Conservation (phyloP, 2,888 invertebrate species). For the Thumatha senex region DNA sequence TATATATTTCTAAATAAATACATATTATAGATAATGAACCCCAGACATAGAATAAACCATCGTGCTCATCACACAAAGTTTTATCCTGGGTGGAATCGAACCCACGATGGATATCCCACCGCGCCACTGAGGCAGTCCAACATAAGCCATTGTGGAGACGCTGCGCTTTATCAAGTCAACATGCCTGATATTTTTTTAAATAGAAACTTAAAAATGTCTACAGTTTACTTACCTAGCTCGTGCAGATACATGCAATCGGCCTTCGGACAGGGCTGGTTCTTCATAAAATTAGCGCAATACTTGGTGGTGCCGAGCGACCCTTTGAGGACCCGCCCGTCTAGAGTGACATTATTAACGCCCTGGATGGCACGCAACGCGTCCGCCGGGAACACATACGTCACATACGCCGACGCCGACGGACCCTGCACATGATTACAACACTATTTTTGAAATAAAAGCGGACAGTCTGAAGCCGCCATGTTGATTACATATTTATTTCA, state of each 20-base stretch:
- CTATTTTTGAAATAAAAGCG: conserved; percentile 1
- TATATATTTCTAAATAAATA: no score
- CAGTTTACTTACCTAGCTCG: conserved; percentile 89
- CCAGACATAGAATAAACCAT: no score
- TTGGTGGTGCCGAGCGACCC: conserved; percentile 99
- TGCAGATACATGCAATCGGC: conserved; percentile 99
- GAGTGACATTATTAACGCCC: conserved; percentile 97
- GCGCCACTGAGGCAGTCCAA: no score
- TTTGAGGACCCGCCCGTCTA: conserved; percentile 98
- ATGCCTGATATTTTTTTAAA: no score
- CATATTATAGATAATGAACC: no score
- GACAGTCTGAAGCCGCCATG: not conserved
- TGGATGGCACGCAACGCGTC: conserved; percentile 98
- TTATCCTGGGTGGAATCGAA: no score
- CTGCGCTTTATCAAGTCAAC: no score
- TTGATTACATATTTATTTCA: not conserved
- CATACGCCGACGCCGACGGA: conserved; percentile 96
- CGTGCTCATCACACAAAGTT: no score
- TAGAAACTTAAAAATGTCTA: no score
- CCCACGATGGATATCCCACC: no score
- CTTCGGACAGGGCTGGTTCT: conserved; percentile 98
- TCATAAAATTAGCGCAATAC: conserved; percentile 99
- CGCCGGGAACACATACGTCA: conserved; percentile 95
- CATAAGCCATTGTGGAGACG: no score
- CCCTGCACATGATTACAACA: conserved; percentile 71